Conservation (phyloP, 2,797 vertebrate genomes). For the Leontocebus nigricollis region DNA sequence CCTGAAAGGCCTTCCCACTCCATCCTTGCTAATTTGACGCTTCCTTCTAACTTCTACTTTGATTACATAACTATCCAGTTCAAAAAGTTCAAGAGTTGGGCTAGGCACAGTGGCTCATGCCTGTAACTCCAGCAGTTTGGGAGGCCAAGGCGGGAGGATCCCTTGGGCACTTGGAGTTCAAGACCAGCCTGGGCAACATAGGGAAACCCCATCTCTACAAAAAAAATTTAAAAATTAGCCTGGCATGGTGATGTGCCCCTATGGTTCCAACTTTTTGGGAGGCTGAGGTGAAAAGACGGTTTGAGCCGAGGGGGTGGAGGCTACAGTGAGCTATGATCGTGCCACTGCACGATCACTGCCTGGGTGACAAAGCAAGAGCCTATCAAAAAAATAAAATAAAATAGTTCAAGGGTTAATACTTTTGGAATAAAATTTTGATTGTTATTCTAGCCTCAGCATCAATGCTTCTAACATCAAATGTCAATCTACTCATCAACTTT, state of each 20-base stretch:
- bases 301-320: background rate
- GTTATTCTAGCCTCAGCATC: background rate
- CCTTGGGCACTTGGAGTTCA: background rate
- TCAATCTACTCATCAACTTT: background rate
- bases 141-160: background rate
- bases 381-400: background rate
- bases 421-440: slow-evolving; percentile 24
- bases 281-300: background rate
- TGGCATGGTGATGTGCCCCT: no score
- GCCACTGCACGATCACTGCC: background rate
- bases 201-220: background rate
- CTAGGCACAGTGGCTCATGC: background rate
- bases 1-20: background rate
- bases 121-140: background rate
- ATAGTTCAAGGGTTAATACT: slow-evolving; percentile 20
- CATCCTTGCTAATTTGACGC: background rate
- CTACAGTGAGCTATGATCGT: background rate
- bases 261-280: no score
- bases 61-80: background rate
- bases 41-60: background rate
- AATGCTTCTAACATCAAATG: slow-evolving; percentile 26
- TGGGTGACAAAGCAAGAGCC: background rate
- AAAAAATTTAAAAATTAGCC: no score
- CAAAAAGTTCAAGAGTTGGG: slow-evolving; percentile 2
- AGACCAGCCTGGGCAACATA: background rate